Evolutionary conservation across 1,140 invertebrate genomes (phyloP), one percentile per base, ranked within the genome.

Genomic region (Achroia grisella): DNA sequence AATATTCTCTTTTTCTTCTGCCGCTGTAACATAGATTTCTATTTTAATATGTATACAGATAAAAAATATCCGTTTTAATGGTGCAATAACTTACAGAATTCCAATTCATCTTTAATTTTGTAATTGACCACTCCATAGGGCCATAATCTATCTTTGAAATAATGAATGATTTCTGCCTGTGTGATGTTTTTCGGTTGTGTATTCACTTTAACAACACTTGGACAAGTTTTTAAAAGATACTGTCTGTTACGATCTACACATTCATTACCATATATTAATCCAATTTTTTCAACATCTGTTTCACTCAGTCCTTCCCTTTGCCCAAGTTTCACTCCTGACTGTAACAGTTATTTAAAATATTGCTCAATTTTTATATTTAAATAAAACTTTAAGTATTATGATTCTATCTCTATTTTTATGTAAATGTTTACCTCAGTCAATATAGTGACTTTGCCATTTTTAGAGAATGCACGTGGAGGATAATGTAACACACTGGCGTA

Each of bases 401-500:
- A 23, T 23, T 23, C 6, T 23, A 3, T 6, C 6, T 23, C 2
- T 3, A 23, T 6, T 6, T 3, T 23, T 3, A 23, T 3, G 6
- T 23, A 23, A 23, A 6, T 29, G 52, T 65, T 77, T 72, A 93
- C 91, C 76, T 87, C 88, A 0, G 92, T 72, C 10, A 89, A 61
- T 44, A 94, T 90, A 0, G 93, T 94, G 1, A 89, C 86, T 59
- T 90, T 67, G 1, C 92, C 91, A 62, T 95, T 95, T 44, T 71
- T 88, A 4, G 92, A 93, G 74, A 95, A 96, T 2, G 93, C 93
- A 43, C 88, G 88, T 4, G 88, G 71, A 0, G 92, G 93, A 58
- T 96, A 95, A 74, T 96, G 94, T 88, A 95, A 93, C 0, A 96
- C 90, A 48, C 93, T 94, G 1, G 88, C 85, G 56, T 93, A 95